These are phyloP conservation scores for Leptopilina clavipes DNA, from an alignment of 1,140 invertebrate genomes.

Conservation along the genomic window DNA sequence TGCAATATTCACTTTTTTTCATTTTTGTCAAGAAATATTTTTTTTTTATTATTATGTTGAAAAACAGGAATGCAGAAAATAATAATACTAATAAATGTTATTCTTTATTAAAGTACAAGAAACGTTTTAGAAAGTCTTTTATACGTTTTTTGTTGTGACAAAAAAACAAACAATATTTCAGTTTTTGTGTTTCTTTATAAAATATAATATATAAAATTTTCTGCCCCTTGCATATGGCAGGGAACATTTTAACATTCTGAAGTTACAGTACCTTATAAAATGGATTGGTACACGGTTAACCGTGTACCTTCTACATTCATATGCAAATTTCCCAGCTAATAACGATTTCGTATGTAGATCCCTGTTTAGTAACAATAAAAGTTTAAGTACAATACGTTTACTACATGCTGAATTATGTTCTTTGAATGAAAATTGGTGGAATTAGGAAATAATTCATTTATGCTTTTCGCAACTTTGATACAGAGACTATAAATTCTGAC, in stretches of 20 bases:
- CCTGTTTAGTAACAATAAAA: constrained; percentile 60
- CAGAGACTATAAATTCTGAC: neutral
- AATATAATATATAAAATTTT: neutral
- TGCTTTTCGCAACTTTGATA: neutral
- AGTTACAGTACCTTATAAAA: constrained; percentile 55
- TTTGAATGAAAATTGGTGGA: constrained; percentile 15
- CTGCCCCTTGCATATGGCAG: constrained; percentile 9
- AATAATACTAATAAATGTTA: neutral
- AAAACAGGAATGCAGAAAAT: constrained; percentile 9
- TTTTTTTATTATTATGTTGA: neutral
- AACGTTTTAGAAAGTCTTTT: neutral
- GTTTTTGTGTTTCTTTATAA: neutral
- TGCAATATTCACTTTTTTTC: neutral
- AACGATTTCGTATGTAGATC: constrained; percentile 60
- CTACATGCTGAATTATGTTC: constrained; percentile 12
- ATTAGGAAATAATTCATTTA: neutral
- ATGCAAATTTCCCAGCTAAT: constrained; percentile 59
- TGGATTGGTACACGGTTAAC: constrained; percentile 49
- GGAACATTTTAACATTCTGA: constrained; percentile 34
- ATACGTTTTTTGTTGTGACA: neutral
- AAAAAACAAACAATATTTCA: constrained; percentile 13
- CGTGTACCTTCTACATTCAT: constrained; percentile 53
- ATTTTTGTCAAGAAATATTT: neutral
- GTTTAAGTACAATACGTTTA: constrained; percentile 55
- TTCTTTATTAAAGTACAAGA: neutral